Base-by-base conservation (phyloP, 2,797 vertebrate genomes). In the Luscinia megarhynchos region DNA sequence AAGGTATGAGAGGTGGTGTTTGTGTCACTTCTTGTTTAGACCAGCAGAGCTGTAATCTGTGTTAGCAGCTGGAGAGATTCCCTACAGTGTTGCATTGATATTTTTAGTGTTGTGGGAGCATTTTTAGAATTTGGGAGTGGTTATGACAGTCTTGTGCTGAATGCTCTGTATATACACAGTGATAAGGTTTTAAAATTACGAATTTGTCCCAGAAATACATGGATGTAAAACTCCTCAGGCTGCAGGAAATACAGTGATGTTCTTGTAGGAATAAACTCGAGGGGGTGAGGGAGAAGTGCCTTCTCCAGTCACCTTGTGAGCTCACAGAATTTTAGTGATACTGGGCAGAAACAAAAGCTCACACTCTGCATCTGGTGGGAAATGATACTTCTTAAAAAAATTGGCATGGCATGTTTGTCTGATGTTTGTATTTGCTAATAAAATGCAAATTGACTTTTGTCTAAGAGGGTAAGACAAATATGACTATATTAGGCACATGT, bases 131-230 rank as follows among this genome's bases (percentile, higher is more conserved):
- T 78, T 78, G 73, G 32, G 34, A 48, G 10, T 55, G 53, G 14
- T 61, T 87, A 8, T 46, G 46, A n/a, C 64, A 59, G 0, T 61
- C 22, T 41, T 84, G 22, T 55, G 41, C 68, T 40, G 20, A n/a
- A 8, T 36, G 26, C 23, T 81, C 43, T 92, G 20, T 57, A 12
- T 30, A 2, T n/a, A 20, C 1, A 5, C 16, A n/a, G 12, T 43
- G 40, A 13, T 11, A 72, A 57, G 11, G 2, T 45, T 67, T 66
- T 14, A 9, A 66, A 68, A 38, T 55, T 8, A 10, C 0, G 0
- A 8, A 6, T 51, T 83, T 61, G 43, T 68, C 50, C 13, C 34
- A 84, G 61, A 64, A 74, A 67, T 38, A 38, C 0, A 22, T 0
- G 57, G 66, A 26, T n/a, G 3, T 7, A 32, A 66, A 90, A 59